Percentiles rank a stretch among this genome's conserved stretches.
These are phyloP conservation scores for Drosophila ananassae DNA, from an alignment of 1,140 invertebrate genomes.

Conservation along the genomic window DNA sequence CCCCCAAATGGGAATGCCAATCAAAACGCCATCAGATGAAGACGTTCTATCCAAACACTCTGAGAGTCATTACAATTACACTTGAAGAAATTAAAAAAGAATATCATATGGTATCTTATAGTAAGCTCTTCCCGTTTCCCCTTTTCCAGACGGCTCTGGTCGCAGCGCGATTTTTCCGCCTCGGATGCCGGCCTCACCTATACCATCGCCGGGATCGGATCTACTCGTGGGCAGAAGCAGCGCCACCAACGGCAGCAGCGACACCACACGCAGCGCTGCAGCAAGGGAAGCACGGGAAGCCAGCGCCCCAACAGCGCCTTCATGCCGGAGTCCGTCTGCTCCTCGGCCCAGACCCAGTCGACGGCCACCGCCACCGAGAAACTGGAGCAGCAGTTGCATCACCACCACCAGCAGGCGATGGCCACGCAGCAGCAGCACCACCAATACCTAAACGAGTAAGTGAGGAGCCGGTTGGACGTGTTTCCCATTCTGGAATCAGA, in stretches of 20 bases:
- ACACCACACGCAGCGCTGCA: constrained; percentile 67
- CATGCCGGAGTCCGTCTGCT: constrained; percentile 77
- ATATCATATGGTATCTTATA: no score
- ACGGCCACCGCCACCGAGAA: constrained; percentile 79
- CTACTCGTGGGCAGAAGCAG: constrained; percentile 60
- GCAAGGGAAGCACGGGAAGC: constrained; percentile 59
- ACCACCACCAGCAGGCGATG: constrained; percentile 73
- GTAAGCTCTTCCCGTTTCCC: no score
- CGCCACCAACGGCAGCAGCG: constrained; percentile 66
- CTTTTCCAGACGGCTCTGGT: constrained; percentile 58
- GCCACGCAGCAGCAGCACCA: constrained; percentile 75
- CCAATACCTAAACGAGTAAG: constrained; percentile 77
- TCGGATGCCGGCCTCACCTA: constrained; percentile 81
- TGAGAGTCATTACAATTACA: not conserved
- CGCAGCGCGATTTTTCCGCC: constrained; percentile 77
- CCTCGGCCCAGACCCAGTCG: constrained; percentile 76
- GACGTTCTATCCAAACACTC: not conserved
- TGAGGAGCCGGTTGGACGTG: constrained; percentile 34
- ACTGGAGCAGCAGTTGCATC: constrained; percentile 74
- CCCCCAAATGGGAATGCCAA: constrained; percentile 49
- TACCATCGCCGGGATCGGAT: constrained; percentile 68
- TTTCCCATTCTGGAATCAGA: constrained; percentile 21
- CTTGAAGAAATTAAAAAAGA: not conserved
- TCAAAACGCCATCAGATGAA: constrained; percentile 7
- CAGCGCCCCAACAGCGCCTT: constrained; percentile 68